A percentile compares a stretch with the other conserved stretches of the same genome.
Conservation (phyloP, 1,140 invertebrate genomes). For the Maconellicoccus hirsutus region DNA sequence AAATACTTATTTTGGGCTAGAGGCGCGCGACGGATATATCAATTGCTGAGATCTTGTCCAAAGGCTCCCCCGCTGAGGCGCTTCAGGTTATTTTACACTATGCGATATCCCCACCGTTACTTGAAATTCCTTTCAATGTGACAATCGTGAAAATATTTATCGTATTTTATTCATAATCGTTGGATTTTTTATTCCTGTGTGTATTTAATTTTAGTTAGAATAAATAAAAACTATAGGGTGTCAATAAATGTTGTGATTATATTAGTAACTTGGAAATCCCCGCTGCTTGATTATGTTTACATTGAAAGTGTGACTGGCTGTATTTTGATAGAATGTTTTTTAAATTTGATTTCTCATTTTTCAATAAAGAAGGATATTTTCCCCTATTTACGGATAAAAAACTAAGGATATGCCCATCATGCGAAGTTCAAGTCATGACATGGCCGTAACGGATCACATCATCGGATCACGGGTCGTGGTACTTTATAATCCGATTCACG, state of each 20-base stretch:
- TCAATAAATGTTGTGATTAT: neutral
- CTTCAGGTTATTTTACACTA: constrained; percentile 14
- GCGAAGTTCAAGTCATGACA: no score
- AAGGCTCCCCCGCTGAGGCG: neutral
- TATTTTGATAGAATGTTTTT: no score
- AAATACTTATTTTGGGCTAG: neutral
- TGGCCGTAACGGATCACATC: no score
- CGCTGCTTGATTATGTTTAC: no score
- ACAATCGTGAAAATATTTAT: constrained; percentile 16
- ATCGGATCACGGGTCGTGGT: no score
- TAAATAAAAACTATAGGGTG: constrained; percentile 12
- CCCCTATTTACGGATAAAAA: no score
- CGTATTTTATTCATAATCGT: constrained; percentile 6
- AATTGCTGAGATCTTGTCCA: constrained; percentile 14
- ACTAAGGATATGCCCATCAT: no score
- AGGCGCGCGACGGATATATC: constrained; percentile 12
- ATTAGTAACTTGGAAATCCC: no score
- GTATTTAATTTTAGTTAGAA: neutral
- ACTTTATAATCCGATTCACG: no score
- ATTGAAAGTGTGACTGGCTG: no score
- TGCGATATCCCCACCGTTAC: neutral
- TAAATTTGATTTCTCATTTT: no score
- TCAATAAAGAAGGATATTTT: no score
- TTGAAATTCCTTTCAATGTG: neutral
- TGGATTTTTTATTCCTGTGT: neutral